Evolutionary conservation across 2,888 invertebrate genomes (phyloP).

Genomic region (Aphidius colemani): DNA sequence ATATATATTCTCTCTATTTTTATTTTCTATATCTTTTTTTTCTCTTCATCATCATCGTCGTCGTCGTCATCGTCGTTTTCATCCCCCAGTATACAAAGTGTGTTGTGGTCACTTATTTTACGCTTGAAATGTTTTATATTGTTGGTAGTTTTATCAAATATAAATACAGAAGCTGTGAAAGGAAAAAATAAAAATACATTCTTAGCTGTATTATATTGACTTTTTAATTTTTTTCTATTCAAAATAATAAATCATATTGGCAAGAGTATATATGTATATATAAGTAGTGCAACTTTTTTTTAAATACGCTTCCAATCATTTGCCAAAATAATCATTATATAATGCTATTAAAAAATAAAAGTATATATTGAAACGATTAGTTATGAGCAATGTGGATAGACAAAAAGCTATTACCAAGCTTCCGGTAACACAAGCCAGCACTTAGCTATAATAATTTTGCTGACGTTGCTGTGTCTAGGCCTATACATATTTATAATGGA

Average conservation of each 20-base stretch:
- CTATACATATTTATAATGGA: too few relatives aligned
- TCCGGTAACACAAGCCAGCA: conserved; percentile 58
- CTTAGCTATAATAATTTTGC: conserved; percentile 41
- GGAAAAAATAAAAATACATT: too few relatives aligned
- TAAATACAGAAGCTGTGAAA: too few relatives aligned
- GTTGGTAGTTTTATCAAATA: conserved; percentile 1
- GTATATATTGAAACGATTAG: conserved; percentile 16
- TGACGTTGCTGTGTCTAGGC: conserved; percentile 33
- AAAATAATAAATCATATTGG: too few relatives aligned
- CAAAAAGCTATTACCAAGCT: conserved; percentile 48
- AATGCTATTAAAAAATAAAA: not conserved
- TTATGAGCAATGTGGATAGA: conserved; percentile 24
- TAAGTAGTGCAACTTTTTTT: not conserved
- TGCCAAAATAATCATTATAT: not conserved
- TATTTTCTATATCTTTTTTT: conserved; percentile 8
- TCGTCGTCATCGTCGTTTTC: conserved; percentile 4
- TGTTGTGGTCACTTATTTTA: conserved; percentile 28
- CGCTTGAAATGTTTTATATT: conserved; percentile 3
- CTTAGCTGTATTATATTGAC: too few relatives aligned
- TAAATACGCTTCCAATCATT: not conserved
- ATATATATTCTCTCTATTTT: not conserved
- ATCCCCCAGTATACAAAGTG: conserved; percentile 5
- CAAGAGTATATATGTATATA: too few relatives aligned
- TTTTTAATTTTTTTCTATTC: too few relatives aligned
- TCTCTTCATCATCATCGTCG: conserved; percentile 21